Base-by-base conservation (phyloP, 2,113 vertebrate genomes). In the Colistium nudipinnis region DNA sequence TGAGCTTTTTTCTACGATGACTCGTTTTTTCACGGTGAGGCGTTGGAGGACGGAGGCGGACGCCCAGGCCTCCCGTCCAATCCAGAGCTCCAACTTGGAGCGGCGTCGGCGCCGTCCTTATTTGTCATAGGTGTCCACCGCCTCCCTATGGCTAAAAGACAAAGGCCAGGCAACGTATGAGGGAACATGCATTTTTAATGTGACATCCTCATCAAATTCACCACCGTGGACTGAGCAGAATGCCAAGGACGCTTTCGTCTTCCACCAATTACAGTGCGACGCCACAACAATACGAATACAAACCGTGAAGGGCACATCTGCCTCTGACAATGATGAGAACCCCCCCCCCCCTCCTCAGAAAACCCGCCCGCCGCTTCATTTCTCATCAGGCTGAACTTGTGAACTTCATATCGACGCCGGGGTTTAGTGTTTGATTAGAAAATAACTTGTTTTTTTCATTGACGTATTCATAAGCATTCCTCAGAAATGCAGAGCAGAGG, bases 131-230 rank as follows among this genome's bases (percentile, higher is more conserved):
- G 85, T 77, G 87, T 84, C 80, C 48, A 67, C 68, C 56, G 79
- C 84, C 86, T 86, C 88, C 83, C 82, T 9, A 52, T 64, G 81
- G 86, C 82, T 72, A 24, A 70, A n/a, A 89, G 85, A 84, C 87
- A 89, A 88, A 90, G 91, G 90, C 90, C 88, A 90, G 53, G 43
- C 63, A 88, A 90, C 51, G 68, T 45, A 88, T 41, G 82, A 83
- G 84, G n/a, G 55, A 75, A 76, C 90, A 90, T 90, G 81, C 90
- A 92, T 92, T 91, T 90, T 92, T 90, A 91, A 91, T 91, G 88
- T 60, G 80, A 88, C 81, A 65, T 80, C 83, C 85, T 90, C 82
- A 86, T 90, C 88, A 87, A 80, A 90, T 85, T 77, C 85, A 80
- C 73, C 79, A 70, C 74, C 44, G 76, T 9, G 65, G 69, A 74